Evolutionary conservation across 1,140 invertebrate species (phyloP), one percentile per base, ranked within the genome.

Genomic region (Drosophila mojavensis): DNA sequence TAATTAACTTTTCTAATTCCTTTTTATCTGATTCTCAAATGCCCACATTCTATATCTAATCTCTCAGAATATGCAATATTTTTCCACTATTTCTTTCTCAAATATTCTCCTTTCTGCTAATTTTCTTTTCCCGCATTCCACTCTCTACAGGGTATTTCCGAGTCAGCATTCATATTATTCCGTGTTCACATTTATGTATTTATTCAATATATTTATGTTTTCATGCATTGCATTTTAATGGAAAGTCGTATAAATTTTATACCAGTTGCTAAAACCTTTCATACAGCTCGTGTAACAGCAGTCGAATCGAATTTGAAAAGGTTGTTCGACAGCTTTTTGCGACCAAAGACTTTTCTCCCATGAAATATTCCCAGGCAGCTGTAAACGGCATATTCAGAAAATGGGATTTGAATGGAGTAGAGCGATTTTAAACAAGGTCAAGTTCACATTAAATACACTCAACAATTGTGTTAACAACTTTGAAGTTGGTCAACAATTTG

Each of bases 401-500:
- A 62, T 64, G 11, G 10, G 15, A 20, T 45, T 64, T 41, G 26
- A 64, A 26, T 60, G n/a, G 41, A 47, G n/a, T 47, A n/a, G 39
- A 36, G 45, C 63, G 56, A 65, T 58, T 54, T 17, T 30, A 51
- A 41, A n/a, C 39, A 28, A 33, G 39, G 41, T 70, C 68, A 66
- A 72, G 69, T 72, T 72, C 69, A 65, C 20, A 26, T 26, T 36
- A 71, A 54, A 63, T 59, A 55, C 30, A 56, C 58, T 62, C 26
- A 17, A 39, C 13, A 63, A 11, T 28, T 63, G 61, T 43, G 33
- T 33, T n/a, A 62, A 62, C 54, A 67, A n/a, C 20, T 15, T 39
- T 36, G 58, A 28, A 33, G 43, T 60, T 60, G 26, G 58, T 30
- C 51, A 53, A 53, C 13, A 24, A 17, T 50, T 50, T 50, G 26